phyloP scores from a whole-genome alignment of 2,113 vertebrate species.

The Chamaetylas fuelleborni region DNA sequence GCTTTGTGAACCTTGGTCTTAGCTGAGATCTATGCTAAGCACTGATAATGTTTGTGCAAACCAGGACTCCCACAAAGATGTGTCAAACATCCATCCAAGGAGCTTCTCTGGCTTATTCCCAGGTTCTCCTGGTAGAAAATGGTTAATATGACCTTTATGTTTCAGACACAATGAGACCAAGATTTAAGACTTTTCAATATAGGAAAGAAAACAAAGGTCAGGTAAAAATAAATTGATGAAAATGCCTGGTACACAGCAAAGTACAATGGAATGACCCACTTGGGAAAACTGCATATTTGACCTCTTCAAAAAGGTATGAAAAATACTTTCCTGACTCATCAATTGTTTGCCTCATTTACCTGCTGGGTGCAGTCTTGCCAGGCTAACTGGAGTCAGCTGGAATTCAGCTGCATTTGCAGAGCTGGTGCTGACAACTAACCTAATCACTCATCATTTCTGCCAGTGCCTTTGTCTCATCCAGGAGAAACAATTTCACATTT shows the following conservation, averaged over 20 bases:
- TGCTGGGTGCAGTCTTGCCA: not conserved
- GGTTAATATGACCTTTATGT: not conserved
- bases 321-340: not conserved
- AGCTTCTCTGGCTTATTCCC: not conserved
- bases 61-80: not conserved
- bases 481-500: not conserved
- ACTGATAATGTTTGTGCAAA: not conserved
- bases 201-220: not conserved
- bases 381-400: not conserved
- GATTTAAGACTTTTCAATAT: not conserved
- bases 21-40: not conserved
- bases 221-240: not conserved
- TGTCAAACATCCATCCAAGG: not conserved
- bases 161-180: not conserved
- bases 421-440: not conserved
- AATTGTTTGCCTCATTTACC: not conserved
- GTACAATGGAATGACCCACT: not conserved
- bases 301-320: not conserved
- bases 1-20: not conserved
- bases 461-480: not conserved
- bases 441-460: not conserved
- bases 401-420: not conserved
- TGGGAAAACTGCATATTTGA: not conserved
- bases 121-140: not conserved
- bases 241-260: not conserved